Evolutionary conservation across 1,140 invertebrate species (phyloP), one percentile per base, ranked within the genome.

Genomic region (Zophobas atratus): DNA sequence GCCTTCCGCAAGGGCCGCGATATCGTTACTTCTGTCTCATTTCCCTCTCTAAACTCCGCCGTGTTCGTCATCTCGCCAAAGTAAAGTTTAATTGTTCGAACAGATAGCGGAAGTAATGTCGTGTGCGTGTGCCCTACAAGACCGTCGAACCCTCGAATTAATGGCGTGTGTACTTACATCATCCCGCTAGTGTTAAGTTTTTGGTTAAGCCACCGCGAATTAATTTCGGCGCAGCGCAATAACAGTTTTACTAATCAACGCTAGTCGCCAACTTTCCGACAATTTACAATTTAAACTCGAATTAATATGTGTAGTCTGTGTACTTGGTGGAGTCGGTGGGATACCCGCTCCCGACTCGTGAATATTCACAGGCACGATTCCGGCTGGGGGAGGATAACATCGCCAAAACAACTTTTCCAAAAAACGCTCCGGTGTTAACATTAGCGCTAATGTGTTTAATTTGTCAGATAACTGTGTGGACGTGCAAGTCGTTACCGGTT

Each of bases 31-130:
- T 67, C 60, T 67, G 36, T 67, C 38, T 67, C 60, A 67, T 67
- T 67, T 67, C 60, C 60, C 38, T 41, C 20, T 4, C 49, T 51
- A 6, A 4, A 5, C 4, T 20, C 6, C 6, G 20, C 49, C 49
- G 20, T 51, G 49, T 51, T 51, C n/a, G 49, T 51, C 49, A 51
- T 67, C 60, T 48, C 38, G 39, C 4, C 49, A 51, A 51, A 51
- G 48, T 73, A 56, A 73, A 73, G 71, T 73, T 73, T 73, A 73
- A 73, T 73, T 73, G 71, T 73, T 73, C 49, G 71, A 53, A 73
- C 34, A 53, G 71, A 72, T 72, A 56, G 49, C 71, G 71, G 70
- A 72, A 72, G 51, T 72, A 72, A 72, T 72, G 70, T 48, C 35
- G 70, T 43, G 39, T 36, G 39, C 39, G 60, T 43, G 53, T 55